Evolutionary conservation across 1,140 invertebrate genomes (phyloP), one percentile per base, ranked within the genome.

Genomic region (Ceratosolen solmsi): DNA sequence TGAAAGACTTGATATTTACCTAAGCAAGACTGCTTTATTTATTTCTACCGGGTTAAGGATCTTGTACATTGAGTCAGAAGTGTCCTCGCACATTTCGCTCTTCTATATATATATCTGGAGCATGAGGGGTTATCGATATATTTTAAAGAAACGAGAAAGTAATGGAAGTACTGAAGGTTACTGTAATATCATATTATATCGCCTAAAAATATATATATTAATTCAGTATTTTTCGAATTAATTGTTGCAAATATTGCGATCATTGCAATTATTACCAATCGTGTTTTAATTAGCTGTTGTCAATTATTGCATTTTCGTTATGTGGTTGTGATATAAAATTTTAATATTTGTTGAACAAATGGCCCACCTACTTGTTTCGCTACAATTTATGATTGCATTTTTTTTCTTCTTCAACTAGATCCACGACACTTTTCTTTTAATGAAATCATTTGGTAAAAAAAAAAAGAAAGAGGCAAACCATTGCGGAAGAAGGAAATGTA

Each of bases 341-440:
- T n/a, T n/a, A n/a, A n/a, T n/a, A n/a, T n/a, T n/a, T n/a, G n/a
- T n/a, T n/a, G n/a, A n/a, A n/a, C n/a, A n/a, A n/a, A n/a, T n/a
- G n/a, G n/a, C 51, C 2, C 17, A 54, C 51, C 9, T 9, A 7
- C n/a, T 1, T 5, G n/a, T 25, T 15, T 13, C 13, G 5, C 41
- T 46, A 46, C 41, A 46, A 46, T 46, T 46, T 46, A 46, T 13
- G 41, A 46, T 46, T 46, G 41, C 5, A 46, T 13, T 46, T 46
- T 46, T 46, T 46, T 46, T 46, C 41, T 46, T 46, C 41, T 46
- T 46, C 41, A 38, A 0, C 38, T 22, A 8, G 27, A 9, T 17
- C 25, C 25, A 36, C 63, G 20, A 41, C n/a, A 71, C 38, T 71
- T 46, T 71, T 71, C 33, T 71, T 46, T 71, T 46, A 46, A 71